Evolutionary conservation across 1,140 invertebrate genomes (phyloP), one percentile per base, ranked within the genome.

Genomic region (Anastrepha ludens): DNA sequence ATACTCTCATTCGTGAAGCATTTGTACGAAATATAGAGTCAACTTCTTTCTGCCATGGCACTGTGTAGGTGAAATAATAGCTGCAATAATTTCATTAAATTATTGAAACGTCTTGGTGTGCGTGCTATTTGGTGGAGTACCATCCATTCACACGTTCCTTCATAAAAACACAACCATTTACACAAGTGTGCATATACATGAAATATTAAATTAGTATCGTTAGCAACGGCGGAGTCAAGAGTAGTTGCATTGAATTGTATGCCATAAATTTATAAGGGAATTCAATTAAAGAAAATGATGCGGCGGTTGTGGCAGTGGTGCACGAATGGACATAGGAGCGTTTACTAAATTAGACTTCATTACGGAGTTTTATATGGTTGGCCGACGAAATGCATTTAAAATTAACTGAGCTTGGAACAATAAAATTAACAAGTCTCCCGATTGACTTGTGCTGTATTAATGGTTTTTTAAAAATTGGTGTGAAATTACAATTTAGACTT

Each of bases 341-440:
- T 39, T 70, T 70, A 44, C 11, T 41, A 70, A 39, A 29, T 41
- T 70, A 70, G 65, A 70, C 65, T 70, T 70, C 39, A 44, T 41
- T 41, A 70, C 29, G 7, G 29, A 39, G 7, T 47, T 29, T 29
- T 67, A 39, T 67, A 41, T 67, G 50, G 6, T 8, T 55, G 50
- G 50, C 29, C 11, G 17, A 62, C 9, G 60, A 62, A 62, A 62
- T 62, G 60, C 11, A 17, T 62, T 17, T 47, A 74, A 17, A 74
- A 74, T 74, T 74, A 74, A 74, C 41, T 74, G 67, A 74, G 11
- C 67, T 44, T 74, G 41, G 44, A 74, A 74, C 44, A 44, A 74
- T 47, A 47, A 44, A 74, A 74, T 15, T 74, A 74, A 74, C 67
- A 74, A 74, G 67, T 74, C 2, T 47, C 8, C 39, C 11, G 13